Conservation (phyloP, 2,113 vertebrate genomes). For the Felis catus region DNA sequence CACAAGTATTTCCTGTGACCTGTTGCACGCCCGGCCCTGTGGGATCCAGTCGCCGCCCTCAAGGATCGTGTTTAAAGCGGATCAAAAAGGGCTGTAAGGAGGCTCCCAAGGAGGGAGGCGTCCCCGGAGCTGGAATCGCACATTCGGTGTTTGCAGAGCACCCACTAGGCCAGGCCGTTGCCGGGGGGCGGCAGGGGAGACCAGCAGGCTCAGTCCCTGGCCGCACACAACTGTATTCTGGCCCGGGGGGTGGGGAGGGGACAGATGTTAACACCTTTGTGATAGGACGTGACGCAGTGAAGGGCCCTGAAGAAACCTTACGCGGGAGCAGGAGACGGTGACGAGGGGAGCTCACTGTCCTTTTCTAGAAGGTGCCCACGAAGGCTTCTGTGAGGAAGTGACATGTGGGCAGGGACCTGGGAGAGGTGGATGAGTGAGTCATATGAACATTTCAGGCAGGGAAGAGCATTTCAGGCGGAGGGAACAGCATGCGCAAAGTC, state of each 20-base stretch:
- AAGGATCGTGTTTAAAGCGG: not conserved
- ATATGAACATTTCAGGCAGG: fast-evolving
- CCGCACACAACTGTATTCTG: not conserved
- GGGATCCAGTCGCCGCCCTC: not conserved
- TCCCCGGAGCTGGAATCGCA: too few species aligned
- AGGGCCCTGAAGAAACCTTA: not conserved
- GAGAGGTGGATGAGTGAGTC: not conserved
- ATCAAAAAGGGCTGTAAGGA: not conserved
- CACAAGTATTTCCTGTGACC: not conserved
- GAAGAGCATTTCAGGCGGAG: not conserved
- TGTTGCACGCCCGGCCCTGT: fast-evolving
- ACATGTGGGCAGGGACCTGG: not conserved
- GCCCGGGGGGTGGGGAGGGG: too few species aligned
- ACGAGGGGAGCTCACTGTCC: fast-evolving
- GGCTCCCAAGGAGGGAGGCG: fast-evolving
- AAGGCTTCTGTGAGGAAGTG: not conserved
- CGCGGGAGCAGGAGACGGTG: not conserved
- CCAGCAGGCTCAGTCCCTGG: not conserved
- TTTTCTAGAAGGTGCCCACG: not conserved
- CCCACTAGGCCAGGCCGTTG: not conserved
- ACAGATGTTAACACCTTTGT: fast-evolving
- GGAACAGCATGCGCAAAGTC: not conserved
- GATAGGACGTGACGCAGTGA: too few species aligned
- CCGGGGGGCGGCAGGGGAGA: too few species aligned
- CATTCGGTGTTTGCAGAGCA: not conserved